Base-by-base conservation (phyloP, 1,140 invertebrate genomes). In the Eupeodes corollae region DNA sequence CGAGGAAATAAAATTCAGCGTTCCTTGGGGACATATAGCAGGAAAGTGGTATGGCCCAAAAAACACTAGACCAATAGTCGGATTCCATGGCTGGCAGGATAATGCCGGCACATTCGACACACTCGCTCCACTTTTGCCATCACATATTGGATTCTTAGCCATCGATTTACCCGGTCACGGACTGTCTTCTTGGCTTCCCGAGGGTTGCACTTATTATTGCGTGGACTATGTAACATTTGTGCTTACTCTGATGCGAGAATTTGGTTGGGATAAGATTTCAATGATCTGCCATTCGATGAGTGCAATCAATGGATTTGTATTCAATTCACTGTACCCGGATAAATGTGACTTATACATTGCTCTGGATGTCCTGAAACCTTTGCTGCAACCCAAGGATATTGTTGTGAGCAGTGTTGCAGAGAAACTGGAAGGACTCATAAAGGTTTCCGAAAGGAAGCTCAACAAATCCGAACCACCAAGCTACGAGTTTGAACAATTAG, bases 161-260 rank as follows among this genome's bases (percentile, higher is more conserved):
- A 71, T 86, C n/a, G 84, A 86, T 67, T 73, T 82, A 32, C 82
- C 81, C 0, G 82, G 65, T 2, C 84, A 88, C 67, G 86, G 86
- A 2, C 57, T 73, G 3, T 87, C 84, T 1, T 79, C 79, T 1
- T 78, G 77, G 69, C 57, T 77, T 32, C 82, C 83, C 3, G 49
- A 62, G 21, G 85, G 75, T 63, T 66, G 75, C 41, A 67, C 70
- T 33, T 87, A 86, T 57, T 70, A 77, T 53, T 70, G 68, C 10
- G 70, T 77, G 47, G 74, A 79, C 46, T 70, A 73, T 50, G 61
- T 78, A 0, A 55, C 77, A 6, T 39, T 77, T 19, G 61, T 86
- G 1, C 61, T 75, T 12, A 68, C 73, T 37, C 59, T 87, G 16
- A 72, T 75, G 48, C 71, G 80, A 34, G 70, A 83, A 52, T 79